Evolutionary conservation across 2,888 invertebrate genomes (phyloP).

Genomic region (Netelia inedita): DNA sequence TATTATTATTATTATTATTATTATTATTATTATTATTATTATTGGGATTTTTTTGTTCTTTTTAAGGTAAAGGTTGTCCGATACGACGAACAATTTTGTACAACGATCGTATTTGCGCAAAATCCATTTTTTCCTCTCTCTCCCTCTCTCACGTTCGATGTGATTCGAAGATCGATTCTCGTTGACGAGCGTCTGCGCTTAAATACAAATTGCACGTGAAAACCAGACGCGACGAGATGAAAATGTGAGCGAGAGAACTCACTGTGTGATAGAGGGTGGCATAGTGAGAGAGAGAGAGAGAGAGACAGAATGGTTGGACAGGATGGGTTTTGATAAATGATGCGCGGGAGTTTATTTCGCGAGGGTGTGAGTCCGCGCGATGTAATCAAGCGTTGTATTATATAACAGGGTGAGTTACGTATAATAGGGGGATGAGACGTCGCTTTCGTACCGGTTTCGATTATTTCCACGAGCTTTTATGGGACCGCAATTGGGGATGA

Average conservation of each 20-base stretch:
- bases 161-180: conserved; percentile 75
- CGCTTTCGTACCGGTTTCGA: conserved; percentile 58
- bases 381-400: conserved; percentile 83
- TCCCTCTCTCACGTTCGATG: conserved; percentile 1
- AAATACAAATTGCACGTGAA: conserved; percentile 79
- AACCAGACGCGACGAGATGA: conserved; percentile 73
- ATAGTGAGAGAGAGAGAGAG: conserved; percentile 56
- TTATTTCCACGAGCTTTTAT: conserved; percentile 51
- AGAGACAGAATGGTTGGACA: conserved; percentile 39
- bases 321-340: conserved; percentile 82
- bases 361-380: conserved; percentile 77
- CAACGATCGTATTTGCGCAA: background rate
- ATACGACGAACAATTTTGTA: background rate
- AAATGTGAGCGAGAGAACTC: conserved; percentile 56
- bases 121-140: background rate
- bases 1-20: background rate
- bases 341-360: conserved; percentile 76
- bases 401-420: conserved; percentile 81
- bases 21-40: background rate
- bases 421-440: conserved; percentile 74
- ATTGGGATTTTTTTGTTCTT: background rate
- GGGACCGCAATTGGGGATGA: conserved; percentile 7
- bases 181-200: conserved; percentile 71
- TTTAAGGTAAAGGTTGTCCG: no score
- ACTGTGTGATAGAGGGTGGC: conserved; percentile 51